A percentile compares a stretch with the other conserved stretches of the same genome.
Evolutionary conservation across 2,888 invertebrate species (phyloP).

Genomic region (Druceiella hillmani): DNA sequence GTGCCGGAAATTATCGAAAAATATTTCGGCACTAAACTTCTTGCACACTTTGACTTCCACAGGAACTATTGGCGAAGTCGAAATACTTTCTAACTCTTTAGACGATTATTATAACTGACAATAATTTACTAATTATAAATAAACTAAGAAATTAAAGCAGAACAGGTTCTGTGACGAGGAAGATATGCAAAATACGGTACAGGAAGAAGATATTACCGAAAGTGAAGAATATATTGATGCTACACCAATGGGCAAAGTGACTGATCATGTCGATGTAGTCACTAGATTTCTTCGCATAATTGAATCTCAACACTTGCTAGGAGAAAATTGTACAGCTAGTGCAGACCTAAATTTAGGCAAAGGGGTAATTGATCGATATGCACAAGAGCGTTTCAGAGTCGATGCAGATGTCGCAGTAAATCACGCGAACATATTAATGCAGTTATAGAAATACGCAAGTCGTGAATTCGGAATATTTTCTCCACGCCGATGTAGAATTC

Average conservation of each 20-base stretch:
- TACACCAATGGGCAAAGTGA: constrained; percentile 13
- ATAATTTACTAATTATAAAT: no score
- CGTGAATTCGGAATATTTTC: constrained; percentile 78
- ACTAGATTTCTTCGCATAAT: constrained; percentile 86
- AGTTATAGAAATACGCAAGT: constrained; percentile 89
- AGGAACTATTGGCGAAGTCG: no score
- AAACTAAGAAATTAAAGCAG: no score
- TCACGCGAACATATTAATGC: constrained; percentile 90
- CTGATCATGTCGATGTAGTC: constrained; percentile 66
- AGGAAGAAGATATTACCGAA: no score
- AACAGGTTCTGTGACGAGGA: no score
- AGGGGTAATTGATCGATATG: constrained; percentile 92
- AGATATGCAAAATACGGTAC: no score
- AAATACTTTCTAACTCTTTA: no score
- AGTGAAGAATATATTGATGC: constrained; percentile 28
- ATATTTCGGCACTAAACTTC: constrained; percentile 39
- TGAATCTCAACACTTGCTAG: constrained; percentile 85
- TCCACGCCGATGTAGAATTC: constrained; percentile 88
- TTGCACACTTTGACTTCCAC: no score
- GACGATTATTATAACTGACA: no score
- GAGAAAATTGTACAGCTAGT: constrained; percentile 91
- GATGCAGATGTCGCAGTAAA: constrained; percentile 93
- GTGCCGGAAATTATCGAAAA: constrained; percentile 34
- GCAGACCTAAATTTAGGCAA: constrained; percentile 89
- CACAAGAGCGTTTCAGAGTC: constrained; percentile 83